Conservation (phyloP, 2,888 invertebrate species). For the Pasiphila rectangulata region DNA sequence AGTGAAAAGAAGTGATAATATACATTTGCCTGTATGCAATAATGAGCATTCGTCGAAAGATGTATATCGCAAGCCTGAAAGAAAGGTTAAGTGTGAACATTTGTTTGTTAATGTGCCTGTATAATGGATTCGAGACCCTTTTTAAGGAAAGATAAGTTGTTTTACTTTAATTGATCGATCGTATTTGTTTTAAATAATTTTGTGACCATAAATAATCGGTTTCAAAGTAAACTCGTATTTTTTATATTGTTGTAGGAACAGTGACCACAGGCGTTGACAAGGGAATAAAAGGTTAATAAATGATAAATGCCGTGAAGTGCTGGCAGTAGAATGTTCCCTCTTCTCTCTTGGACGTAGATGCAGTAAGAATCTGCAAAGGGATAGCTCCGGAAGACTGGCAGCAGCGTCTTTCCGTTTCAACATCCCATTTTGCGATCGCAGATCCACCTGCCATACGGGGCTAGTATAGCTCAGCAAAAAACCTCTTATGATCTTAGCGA, state of each 20-base stretch:
- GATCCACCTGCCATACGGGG: no score
- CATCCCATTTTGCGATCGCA: no score
- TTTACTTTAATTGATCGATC: constrained; percentile 40
- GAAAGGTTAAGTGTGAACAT: constrained; percentile 80
- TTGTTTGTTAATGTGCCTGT: constrained; percentile 78
- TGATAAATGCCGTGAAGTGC: neutral
- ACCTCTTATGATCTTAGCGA: no score
- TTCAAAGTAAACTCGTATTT: constrained; percentile 5
- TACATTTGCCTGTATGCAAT: constrained; percentile 51
- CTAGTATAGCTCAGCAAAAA: no score
- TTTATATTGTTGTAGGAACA: neutral
- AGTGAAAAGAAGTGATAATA: constrained; percentile 12
- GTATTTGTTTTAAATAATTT: constrained; percentile 22
- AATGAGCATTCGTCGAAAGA: constrained; percentile 73
- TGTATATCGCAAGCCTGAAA: constrained; percentile 69
- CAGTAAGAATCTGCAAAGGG: no score
- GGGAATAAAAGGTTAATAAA: neutral
- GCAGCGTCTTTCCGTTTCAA: no score
- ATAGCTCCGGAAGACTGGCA: no score
- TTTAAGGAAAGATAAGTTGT: constrained; percentile 68
- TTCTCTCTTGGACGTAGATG: no score
- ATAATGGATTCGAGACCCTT: constrained; percentile 72
- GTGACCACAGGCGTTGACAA: constrained; percentile 1
- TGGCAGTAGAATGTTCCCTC: no score
- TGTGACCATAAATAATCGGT: constrained; percentile 1